Base-by-base conservation (phyloP, 2,113 vertebrate species). In the Grammomys surdaster region DNA sequence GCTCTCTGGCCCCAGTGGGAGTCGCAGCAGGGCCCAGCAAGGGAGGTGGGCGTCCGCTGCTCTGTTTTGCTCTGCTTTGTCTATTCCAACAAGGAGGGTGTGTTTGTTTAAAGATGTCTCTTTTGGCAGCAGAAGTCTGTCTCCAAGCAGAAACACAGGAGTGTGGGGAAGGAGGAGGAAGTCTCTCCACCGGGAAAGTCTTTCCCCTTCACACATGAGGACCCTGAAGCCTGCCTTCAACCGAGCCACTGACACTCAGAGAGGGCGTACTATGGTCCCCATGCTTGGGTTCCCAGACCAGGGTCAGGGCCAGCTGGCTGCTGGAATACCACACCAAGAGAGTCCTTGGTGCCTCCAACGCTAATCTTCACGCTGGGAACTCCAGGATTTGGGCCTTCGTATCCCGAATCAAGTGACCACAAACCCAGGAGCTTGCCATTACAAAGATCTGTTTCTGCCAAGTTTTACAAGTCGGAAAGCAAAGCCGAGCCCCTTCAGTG, bases 401-500 rank as follows among this genome's bases (percentile, higher is more conserved):
- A 22, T 48, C 17, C 56, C 7, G 13, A 7, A 9, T 28, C 48
- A 10, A 10, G 65, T 17, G 1, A 28, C 72, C 46, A 33, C 26
- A 43, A 33, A 26, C 20, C 0, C 7, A 26, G 24, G 0, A 8
- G 87, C 22, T 31, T n/a, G 1, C 26, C 7, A 3, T 8, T 6
- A 36, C n/a, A 51, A 10, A 33, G 40, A 10, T 63, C 1, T 7
- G 5, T 9, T 26, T 20, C 7, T 0, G 9, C 40, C 0, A n/a
- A 22, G 36, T 9, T 33, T 77, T 3, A 36, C 22, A 58, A 14
- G 9, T 2, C 60, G 6, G 33, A 36, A 40, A 0, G 1, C 17
- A 19, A 10, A 28, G 19, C 5, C 7, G 28, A 11, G 1, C 22
- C 1, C 33, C 33, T 36, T 31, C 0, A 1, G 40, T 16, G 63